These are phyloP conservation scores for Pygoscelis antarcticus DNA, from an alignment of 2,113 vertebrate genomes.

Conservation along the genomic window DNA sequence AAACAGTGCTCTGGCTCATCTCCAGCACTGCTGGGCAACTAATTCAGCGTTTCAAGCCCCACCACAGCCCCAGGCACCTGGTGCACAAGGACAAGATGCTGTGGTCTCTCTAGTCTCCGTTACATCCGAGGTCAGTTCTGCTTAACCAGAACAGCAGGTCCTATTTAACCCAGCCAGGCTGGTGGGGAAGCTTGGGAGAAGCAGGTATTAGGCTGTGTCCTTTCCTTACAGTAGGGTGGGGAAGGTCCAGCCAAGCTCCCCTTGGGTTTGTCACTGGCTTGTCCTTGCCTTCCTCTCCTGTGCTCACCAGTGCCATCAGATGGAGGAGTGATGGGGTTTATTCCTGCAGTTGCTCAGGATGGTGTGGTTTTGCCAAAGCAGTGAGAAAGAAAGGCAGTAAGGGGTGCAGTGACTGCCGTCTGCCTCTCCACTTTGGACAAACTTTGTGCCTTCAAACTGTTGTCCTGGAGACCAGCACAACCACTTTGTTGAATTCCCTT, in stretches of 20 bases:
- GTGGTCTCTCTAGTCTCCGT: fast-evolving
- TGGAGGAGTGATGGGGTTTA: not conserved
- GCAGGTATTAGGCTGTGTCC: not conserved
- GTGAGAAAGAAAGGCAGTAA: not conserved
- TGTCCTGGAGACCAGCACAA: not conserved
- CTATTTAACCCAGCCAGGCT: fast-evolving
- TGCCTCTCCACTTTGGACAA: not conserved
- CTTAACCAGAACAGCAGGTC: not conserved
- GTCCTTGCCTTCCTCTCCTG: not conserved
- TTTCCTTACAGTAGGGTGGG: not conserved
- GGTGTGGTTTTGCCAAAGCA: not conserved
- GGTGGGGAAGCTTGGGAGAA: not conserved
- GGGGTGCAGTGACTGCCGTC: not conserved
- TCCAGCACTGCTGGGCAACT: not conserved
- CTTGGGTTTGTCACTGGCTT: not conserved
- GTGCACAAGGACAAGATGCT: not conserved
- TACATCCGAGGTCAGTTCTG: not conserved
- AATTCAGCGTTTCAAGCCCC: not conserved
- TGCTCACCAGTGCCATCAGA: not conserved
- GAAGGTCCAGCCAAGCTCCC: not conserved
- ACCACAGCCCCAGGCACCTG: constrained; percentile 13
- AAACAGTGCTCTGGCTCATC: not conserved
- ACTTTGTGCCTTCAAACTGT: not conserved
- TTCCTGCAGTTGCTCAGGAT: not conserved
- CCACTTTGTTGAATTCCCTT: not conserved